phyloP scores from a whole-genome alignment of 1,140 invertebrate genomes.

The Drosophila serrata region DNA sequence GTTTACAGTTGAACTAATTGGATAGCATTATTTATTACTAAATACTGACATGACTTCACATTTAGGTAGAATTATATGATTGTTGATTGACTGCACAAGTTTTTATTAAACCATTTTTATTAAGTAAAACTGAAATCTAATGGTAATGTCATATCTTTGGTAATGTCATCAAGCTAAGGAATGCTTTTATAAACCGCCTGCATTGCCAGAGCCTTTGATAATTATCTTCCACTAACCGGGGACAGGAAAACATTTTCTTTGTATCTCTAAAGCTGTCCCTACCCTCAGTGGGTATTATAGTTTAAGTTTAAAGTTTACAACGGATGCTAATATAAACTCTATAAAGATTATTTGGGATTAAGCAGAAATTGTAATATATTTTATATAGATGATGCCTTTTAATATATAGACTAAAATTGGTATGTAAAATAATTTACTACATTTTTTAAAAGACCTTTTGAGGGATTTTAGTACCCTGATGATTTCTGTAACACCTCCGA shows the following conservation, averaged over 20 bases:
- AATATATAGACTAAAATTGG: not conserved
- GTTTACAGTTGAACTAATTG: no score
- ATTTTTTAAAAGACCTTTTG: fast-evolving
- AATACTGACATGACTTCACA: not conserved
- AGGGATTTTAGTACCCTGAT: not conserved
- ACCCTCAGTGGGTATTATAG: not conserved
- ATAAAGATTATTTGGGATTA: no score
- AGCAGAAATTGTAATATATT: no score
- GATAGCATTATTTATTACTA: no score
- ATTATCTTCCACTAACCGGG: conserved; percentile 18
- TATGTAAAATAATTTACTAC: no score
- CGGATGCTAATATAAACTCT: no score
- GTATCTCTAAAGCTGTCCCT: not conserved
- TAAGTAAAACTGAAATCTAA: not conserved
- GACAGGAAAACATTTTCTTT: not conserved
- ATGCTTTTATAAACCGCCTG: conserved; percentile 12
- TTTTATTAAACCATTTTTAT: not conserved
- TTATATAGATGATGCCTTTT: no score
- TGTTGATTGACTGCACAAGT: not conserved
- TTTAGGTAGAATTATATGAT: not conserved
- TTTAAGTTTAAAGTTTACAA: not conserved
- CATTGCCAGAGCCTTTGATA: conserved; percentile 8
- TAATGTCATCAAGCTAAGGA: not conserved
- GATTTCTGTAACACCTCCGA: not conserved
- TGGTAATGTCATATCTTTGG: not conserved